Evolutionary conservation across 2,888 invertebrate species (phyloP).

Genomic region (Pomacea canaliculata): DNA sequence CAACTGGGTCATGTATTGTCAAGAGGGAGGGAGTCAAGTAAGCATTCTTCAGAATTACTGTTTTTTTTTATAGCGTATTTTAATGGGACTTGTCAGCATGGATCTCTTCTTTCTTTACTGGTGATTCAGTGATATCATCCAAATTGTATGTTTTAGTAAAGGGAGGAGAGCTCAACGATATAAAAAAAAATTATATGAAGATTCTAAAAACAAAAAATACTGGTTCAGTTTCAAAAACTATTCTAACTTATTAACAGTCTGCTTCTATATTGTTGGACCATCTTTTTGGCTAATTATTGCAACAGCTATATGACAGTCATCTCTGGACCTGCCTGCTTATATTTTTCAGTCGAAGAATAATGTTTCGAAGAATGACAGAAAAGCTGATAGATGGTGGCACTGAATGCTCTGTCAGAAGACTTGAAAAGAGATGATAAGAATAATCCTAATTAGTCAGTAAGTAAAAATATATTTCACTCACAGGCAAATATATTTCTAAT

Average conservation of each 20-base stretch:
- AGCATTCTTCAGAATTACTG: background rate
- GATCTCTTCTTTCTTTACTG: background rate
- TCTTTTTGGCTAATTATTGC: no score
- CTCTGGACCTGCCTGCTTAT: background rate
- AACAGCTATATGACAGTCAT: no score
- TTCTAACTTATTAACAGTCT: background rate
- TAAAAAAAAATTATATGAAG: no score
- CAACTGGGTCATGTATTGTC: conserved; percentile 6
- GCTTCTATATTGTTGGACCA: background rate
- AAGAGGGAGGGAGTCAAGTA: conserved; percentile 10
- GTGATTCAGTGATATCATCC: no score
- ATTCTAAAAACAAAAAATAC: no score
- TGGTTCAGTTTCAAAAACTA: background rate
- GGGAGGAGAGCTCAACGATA: no score
- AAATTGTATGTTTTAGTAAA: no score
- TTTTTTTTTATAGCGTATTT: background rate
- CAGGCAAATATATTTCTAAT: no score
- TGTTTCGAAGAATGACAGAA: conserved; percentile 14
- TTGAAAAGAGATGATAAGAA: background rate
- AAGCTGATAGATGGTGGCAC: conserved; percentile 12
- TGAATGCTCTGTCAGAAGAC: conserved; percentile 7
- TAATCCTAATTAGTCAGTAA: no score
- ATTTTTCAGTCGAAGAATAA: conserved; percentile 17
- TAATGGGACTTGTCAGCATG: background rate
- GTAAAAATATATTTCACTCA: no score